phyloP scores from a whole-genome alignment of 2,113 vertebrate species.

The Leucopsar rothschildi region DNA sequence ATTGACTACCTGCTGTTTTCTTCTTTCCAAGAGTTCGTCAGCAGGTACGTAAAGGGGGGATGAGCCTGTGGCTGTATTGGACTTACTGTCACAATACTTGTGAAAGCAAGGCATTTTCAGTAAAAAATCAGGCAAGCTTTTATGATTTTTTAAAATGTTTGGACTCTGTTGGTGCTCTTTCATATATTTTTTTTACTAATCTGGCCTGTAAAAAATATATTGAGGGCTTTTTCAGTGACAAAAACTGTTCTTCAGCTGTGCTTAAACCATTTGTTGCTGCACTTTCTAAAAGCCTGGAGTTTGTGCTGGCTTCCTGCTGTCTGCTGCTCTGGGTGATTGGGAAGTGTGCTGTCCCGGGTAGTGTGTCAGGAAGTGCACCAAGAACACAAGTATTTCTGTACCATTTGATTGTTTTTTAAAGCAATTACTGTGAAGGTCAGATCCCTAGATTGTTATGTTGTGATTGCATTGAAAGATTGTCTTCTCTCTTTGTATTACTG shows the following conservation, averaged over 20 bases:
- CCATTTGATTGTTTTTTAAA: not conserved
- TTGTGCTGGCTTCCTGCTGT: not conserved
- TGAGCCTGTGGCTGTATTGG: not conserved
- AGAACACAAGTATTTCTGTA: not conserved
- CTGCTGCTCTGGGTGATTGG: not conserved
- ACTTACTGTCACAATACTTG: not conserved
- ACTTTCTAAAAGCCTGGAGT: not conserved
- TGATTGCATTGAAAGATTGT: not conserved
- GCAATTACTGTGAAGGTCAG: not conserved
- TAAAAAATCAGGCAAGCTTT: not conserved
- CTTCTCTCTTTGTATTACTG: not conserved
- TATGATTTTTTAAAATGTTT: not conserved
- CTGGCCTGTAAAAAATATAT: not conserved
- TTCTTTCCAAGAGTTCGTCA: slow-evolving; percentile 81
- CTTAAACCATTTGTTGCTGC: not conserved
- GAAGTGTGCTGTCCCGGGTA: not conserved
- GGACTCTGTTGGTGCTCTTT: not conserved
- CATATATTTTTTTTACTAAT: not conserved
- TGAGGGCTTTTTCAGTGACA: not conserved
- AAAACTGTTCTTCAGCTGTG: not conserved
- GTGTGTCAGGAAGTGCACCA: not conserved
- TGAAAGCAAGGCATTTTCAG: not conserved
- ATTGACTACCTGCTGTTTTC: slow-evolving; percentile 96
- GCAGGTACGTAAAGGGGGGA: slow-evolving; percentile 51
- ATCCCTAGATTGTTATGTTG: not conserved